Conservation (phyloP, 2,888 invertebrate species). For the Subacronicta megacephala region DNA sequence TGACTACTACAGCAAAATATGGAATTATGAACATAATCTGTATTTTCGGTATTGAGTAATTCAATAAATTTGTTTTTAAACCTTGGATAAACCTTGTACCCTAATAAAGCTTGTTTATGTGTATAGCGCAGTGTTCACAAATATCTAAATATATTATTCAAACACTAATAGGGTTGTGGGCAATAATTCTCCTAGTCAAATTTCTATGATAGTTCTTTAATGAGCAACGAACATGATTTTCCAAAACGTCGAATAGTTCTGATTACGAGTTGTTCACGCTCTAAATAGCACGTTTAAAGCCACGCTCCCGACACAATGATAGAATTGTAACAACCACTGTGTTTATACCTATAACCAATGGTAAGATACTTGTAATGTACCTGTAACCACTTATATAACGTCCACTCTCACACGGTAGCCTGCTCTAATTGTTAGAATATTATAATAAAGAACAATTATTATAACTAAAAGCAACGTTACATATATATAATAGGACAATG, state of each 20-base stretch:
- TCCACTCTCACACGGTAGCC: constrained; percentile 29
- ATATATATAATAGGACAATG: constrained; percentile 27
- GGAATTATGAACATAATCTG: constrained; percentile 6
- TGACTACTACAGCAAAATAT: background rate
- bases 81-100: no score
- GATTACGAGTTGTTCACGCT: constrained; percentile 64
- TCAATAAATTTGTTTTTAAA: no score
- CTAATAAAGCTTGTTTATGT: no score
- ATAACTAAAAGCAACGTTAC: constrained; percentile 26
- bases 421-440: constrained; percentile 17
- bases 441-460: constrained; percentile 29
- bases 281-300: constrained; percentile 60
- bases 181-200: constrained; percentile 1
- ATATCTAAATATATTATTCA: background rate
- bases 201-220: background rate
- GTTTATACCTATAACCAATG: constrained; percentile 57
- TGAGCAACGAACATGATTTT: constrained; percentile 33
- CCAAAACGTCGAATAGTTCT: constrained; percentile 37
- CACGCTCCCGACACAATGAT: constrained; percentile 54
- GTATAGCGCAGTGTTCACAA: background rate
- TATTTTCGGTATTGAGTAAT: background rate
- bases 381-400: constrained; percentile 47
- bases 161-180: background rate
- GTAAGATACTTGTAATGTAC: constrained; percentile 51
- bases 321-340: constrained; percentile 56